Base-by-base conservation (phyloP, 2,888 invertebrate genomes). In the Mesoligia furuncula region DNA sequence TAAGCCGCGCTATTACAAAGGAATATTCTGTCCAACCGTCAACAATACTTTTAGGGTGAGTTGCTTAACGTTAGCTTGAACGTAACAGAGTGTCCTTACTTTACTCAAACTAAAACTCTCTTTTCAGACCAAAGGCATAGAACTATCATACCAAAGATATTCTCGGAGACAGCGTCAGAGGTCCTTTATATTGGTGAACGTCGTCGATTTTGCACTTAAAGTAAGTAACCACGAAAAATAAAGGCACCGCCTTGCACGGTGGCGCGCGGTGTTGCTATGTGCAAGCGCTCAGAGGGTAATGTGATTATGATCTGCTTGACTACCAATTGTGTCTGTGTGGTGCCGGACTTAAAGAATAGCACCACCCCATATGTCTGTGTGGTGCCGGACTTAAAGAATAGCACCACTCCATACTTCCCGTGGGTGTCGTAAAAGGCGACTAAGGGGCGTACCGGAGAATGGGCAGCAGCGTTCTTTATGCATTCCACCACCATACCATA, bases 141-240 rank as follows among this genome's bases (percentile, higher is more conserved):
- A 99, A 94, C 95, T 97, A 73, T 98, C 98, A 31, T 99, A 99
- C 93, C 98, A 99, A 91, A 97, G 98, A 89, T 99, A 99, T 93
- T 99, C 99, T 9, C 98, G 99, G 93, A 97, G 99, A 70, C 99
- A 99, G 94, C 97, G 99, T 45, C 99, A 99, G 94, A 98, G 98
- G 91, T 99, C 99, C 0, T 97, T 99, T 71, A 98, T 99, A 83
- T 98, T 99, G 94, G 98, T 99, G 82, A 99, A 99, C 92, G 97
- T 98, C 62, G 98, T 99, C 51, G 99, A 99, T 95, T 97, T 99
- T 86, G 96, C 98, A 70, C 97, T 99, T 79, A 99, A 99, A 97
- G 98, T 98, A 94, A 91, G 91, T 91, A 17, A 8, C 4, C 0
- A 17, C 36, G 11, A n/a, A 51, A 20, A n/a, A 15, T 24, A 51